Percentiles rank a stretch among this genome's conserved stretches.
phyloP scores from a whole-genome alignment of 2,888 invertebrate species.

The Azorinus chamasolen region DNA sequence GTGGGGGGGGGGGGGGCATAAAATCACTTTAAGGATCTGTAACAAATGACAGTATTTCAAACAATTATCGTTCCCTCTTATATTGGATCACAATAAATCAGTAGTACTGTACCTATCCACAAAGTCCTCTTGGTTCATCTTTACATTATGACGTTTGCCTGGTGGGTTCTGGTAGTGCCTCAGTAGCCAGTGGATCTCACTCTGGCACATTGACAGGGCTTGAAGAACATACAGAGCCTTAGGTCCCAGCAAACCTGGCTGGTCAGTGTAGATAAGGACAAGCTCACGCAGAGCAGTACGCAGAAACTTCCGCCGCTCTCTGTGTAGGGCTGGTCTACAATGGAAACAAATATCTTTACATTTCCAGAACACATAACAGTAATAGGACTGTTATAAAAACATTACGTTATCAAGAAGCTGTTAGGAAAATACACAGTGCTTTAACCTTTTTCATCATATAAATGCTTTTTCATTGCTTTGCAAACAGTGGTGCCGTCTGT shows the following conservation, averaged over 20 bases:
- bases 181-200: slow-evolving; percentile 98
- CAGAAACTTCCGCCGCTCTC: slow-evolving; percentile 98
- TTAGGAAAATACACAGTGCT: too few species aligned
- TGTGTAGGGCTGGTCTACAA: slow-evolving; percentile 93
- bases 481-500: too few species aligned
- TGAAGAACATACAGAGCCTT: slow-evolving; percentile 98
- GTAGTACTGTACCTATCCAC: slow-evolving; percentile 93
- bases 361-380: not conserved
- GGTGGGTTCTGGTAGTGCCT: slow-evolving; percentile 99
- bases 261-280: slow-evolving; percentile 97
- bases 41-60: too few species aligned
- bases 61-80: too few species aligned
- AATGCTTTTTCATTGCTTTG: too few species aligned
- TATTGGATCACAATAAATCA: too few species aligned
- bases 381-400: too few species aligned
- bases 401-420: too few species aligned
- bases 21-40: too few species aligned
- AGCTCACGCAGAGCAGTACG: slow-evolving; percentile 98
- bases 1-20: too few species aligned
- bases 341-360: not conserved
- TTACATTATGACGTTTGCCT: slow-evolving; percentile 86
- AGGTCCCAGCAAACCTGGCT: slow-evolving; percentile 98
- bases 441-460: too few species aligned
- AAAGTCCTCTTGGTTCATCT: slow-evolving; percentile 87
- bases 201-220: slow-evolving; percentile 97